Conservation (phyloP, 2,888 invertebrate genomes). For the Opisthograptis luteolata region DNA sequence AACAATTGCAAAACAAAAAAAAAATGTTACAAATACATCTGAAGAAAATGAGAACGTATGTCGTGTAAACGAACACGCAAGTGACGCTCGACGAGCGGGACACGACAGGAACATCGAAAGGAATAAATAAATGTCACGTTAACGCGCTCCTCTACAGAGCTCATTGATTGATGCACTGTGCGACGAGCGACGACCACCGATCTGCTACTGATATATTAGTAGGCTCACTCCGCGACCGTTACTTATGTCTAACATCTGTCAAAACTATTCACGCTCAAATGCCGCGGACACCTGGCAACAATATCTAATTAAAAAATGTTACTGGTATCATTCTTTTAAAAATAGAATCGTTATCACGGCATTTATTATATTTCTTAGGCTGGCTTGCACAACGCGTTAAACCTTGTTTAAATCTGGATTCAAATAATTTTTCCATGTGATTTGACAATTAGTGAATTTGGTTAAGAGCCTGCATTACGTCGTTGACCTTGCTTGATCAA, state of each 20-base stretch:
- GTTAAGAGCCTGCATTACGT: no score
- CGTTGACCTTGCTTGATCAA: no score
- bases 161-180: constrained; percentile 72
- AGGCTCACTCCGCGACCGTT: constrained; percentile 9
- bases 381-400: no score
- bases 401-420: no score
- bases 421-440: no score
- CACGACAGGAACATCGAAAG: constrained; percentile 73
- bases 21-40: constrained; percentile 39
- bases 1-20: constrained; percentile 1
- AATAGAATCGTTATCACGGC: no score
- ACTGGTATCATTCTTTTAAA: no score
- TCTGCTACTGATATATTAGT: constrained; percentile 46
- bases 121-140: constrained; percentile 81
- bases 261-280: constrained; percentile 14
- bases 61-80: constrained; percentile 65
- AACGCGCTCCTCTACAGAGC: constrained; percentile 57
- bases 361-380: no score
- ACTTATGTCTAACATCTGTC: constrained; percentile 20
- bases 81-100: constrained; percentile 52
- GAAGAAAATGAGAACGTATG: constrained; percentile 30
- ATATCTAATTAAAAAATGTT: not conserved
- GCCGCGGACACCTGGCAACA: not conserved
- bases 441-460: no score
- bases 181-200: constrained; percentile 56